Percentiles rank a stretch among this genome's conserved stretches.
Conservation (phyloP, 2,113 vertebrate species). For the Siniperca chuatsi region DNA sequence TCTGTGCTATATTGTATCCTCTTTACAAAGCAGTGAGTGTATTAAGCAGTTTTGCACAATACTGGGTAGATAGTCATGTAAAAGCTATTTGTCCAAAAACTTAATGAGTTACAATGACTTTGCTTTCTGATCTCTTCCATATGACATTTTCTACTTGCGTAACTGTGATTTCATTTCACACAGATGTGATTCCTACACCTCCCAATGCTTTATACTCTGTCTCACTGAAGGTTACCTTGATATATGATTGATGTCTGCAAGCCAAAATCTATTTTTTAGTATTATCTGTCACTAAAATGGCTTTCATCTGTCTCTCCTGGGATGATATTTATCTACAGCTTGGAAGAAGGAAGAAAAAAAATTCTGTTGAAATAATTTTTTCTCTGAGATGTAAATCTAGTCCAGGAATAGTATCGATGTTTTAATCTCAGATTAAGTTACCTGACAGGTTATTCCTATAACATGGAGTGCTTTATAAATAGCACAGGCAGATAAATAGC, state of each 20-base stretch:
- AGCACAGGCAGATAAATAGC: constrained; percentile 12
- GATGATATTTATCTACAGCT: constrained; percentile 33
- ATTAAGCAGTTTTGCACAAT: background rate
- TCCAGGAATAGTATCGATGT: constrained; percentile 47
- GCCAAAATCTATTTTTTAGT: constrained; percentile 60
- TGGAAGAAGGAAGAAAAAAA: constrained; percentile 13
- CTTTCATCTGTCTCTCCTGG: constrained; percentile 51
- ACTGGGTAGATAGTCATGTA: background rate
- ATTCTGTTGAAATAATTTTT: constrained; percentile 31
- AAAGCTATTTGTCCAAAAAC: background rate
- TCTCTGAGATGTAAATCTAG: constrained; percentile 29
- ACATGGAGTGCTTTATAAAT: background rate
- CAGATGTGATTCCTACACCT: constrained; percentile 16
- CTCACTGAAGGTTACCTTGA: constrained; percentile 61
- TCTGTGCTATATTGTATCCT: background rate
- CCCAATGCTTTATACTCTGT: constrained; percentile 15
- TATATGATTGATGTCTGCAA: constrained; percentile 49
- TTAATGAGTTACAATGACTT: constrained; percentile 26
- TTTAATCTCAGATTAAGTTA: constrained; percentile 55
- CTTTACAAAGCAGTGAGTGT: constrained; percentile 22
- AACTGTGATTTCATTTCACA: background rate
- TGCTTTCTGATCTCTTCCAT: background rate
- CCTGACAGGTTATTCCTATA: constrained; percentile 15
- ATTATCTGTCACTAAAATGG: constrained; percentile 42
- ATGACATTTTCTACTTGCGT: background rate